Evolutionary conservation across 35 echinoderm and acorn worm genomes (phyloP).

Genomic region (Apostichopus parvimensis): DNA sequence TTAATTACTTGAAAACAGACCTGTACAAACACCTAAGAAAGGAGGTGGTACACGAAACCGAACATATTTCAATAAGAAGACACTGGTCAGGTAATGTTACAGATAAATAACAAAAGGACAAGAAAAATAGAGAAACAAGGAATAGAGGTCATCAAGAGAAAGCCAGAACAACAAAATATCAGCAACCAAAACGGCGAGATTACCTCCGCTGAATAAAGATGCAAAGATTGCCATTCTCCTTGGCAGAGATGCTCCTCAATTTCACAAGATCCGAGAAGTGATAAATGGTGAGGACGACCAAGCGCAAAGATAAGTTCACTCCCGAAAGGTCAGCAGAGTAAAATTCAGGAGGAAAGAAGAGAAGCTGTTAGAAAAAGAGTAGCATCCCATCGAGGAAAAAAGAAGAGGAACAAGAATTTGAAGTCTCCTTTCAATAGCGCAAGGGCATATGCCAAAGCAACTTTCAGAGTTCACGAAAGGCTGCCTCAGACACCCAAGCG

Average conservation of each 20-base stretch:
- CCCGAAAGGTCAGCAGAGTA: neutral
- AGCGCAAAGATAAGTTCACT: neutral
- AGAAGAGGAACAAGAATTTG: constrained; percentile 26
- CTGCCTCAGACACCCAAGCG: constrained; percentile 20
- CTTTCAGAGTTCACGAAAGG: constrained; percentile 21
- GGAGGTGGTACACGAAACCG: too few species aligned
- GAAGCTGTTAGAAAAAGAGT: neutral
- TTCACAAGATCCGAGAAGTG: constrained; percentile 47
- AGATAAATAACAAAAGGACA: too few species aligned
- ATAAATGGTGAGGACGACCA: constrained; percentile 58
- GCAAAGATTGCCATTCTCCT: constrained; percentile 49
- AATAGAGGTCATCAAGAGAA: too few species aligned
- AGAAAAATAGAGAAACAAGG: too few species aligned
- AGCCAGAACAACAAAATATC: too few species aligned
- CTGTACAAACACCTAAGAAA: too few species aligned
- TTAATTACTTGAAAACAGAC: too few species aligned
- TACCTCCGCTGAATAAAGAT: constrained; percentile 45
- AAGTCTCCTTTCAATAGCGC: constrained; percentile 53
- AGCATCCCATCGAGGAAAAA: neutral
- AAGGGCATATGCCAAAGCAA: constrained; percentile 61
- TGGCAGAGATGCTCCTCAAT: constrained; percentile 56
- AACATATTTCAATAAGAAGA: too few species aligned
- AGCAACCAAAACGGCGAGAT: too few species aligned
- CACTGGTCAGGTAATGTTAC: too few species aligned
- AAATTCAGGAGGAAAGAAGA: neutral